Base-by-base conservation (phyloP, 1,140 invertebrate genomes). In the Penaeus japonicus region DNA sequence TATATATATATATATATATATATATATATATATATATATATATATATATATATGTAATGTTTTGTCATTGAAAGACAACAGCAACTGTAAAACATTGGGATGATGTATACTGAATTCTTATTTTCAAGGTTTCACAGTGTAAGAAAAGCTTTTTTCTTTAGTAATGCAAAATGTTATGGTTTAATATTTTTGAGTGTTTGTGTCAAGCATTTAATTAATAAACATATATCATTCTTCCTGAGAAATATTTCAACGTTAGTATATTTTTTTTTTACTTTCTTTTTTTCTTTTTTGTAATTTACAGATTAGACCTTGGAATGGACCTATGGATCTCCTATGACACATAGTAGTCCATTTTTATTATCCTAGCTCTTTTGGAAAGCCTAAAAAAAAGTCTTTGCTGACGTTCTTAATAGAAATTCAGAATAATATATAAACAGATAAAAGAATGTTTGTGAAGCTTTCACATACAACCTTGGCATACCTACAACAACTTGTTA, bases 1-100 rank as follows among this genome's bases (percentile, higher is more conserved):
- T 12, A 47, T 1, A 47, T 12, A 47, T 12, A 47, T 12, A 47
- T 12, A 47, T 12, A 47, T 12, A 47, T 12, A 47, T 12, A 47
- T 12, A 47, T 12, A 47, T 12, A 47, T 12, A 47, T 12, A 47
- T 12, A 47, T 12, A 47, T 12, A 47, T 12, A 47, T 12, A 47
- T 12, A 47, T 12, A 47, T 12, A 12, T 47, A 47, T 47, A 47
- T 47, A 39, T 39, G 12, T 39, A 39, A 12, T n/a, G n/a, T 47
- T 10, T 15, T 47, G 47, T 47, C 15, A 10, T 15, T 47, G 47
- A 47, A 47, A 47, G 47, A 47, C 47, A 47, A 47, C 10, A 47
- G 15, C 47, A 47, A 12, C 27, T 83, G 81, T 83, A 83, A 83
- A 83, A 62, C 47, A 57, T 83, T 27, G 81, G 81, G 65, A 55